These are phyloP conservation scores for Halichoerus grypus DNA, from an alignment of 2,113 vertebrate species.

Conservation along the genomic window DNA sequence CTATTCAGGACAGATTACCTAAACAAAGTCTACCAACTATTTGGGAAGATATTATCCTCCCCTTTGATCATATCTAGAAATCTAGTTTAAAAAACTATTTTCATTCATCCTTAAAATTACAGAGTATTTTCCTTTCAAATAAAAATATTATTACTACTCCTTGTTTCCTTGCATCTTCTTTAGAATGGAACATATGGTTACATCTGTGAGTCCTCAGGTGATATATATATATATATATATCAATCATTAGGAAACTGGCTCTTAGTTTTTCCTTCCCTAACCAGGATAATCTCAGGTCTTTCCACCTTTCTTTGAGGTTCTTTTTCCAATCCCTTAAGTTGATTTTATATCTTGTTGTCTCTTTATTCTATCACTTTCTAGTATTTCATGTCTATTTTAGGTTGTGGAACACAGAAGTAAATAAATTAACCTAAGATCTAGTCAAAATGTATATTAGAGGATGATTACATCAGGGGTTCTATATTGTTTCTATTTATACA, in stretches of 20 bases:
- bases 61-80: slow-evolving; percentile 36
- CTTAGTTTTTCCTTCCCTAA: slow-evolving; percentile 10
- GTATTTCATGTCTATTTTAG: slow-evolving; percentile 19
- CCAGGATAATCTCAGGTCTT: background rate
- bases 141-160: background rate
- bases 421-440: background rate
- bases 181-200: background rate
- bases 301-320: background rate
- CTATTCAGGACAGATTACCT: background rate
- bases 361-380: slow-evolving; percentile 8
- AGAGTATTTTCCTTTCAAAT: slow-evolving; percentile 12
- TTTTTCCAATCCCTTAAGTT: background rate
- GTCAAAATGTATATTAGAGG: background rate
- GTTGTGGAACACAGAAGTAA: slow-evolving; percentile 1
- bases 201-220: background rate
- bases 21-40: background rate
- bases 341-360: background rate
- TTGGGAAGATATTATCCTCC: slow-evolving; percentile 11
- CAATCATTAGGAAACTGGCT: background rate
- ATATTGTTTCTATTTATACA: background rate
- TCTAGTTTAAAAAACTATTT: slow-evolving; percentile 32
- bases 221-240: background rate
- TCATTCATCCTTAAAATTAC: slow-evolving; percentile 33
- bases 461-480: background rate
- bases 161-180: slow-evolving; percentile 17